Base-by-base conservation (phyloP, 1,140 invertebrate genomes). In the Drosophila watanabei region DNA sequence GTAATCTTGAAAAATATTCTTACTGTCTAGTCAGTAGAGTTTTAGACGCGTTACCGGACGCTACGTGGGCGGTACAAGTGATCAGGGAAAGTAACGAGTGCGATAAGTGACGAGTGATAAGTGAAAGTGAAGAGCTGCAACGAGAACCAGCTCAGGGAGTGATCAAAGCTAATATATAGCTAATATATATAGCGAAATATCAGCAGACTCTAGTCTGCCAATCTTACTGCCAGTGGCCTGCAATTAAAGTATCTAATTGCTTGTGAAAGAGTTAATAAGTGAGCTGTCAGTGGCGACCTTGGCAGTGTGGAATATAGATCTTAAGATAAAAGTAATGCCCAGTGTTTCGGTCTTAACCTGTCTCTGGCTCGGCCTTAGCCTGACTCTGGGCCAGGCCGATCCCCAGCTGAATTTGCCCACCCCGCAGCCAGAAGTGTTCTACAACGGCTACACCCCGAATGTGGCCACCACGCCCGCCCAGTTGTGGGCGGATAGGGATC, bases 321-420 rank as follows among this genome's bases (percentile, higher is more conserved):
- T 61, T 62, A 66, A 62, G 79, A 86, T 87, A 79, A 70, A 54
- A 51, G 37, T 49, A 70, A 73, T 75, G 86, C 52, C 72, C 41
- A 60, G 52, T 63, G 60, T 72, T 49, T 71, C 72, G 68, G 37
- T 76, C 28, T 46, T 78, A 52, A 39, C 69, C 37, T 75, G 68
- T 32, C 54, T 73, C 41, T 60, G 39, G n/a, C 49, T 80, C 4
- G 51, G 41, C 30, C 59, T 69, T 11, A 41, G 46, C 30, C 59
- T 69, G 20, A 46, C 52, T 46, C 46, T 77, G 9, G 51, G 59
- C 37, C 49, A 28, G 28, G 86, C 75, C 30, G 61, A 58, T 58
- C 94, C 94, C 1, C 95, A 95, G 73, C 83, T 95, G 41, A 94
- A 95, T 79, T 79, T 95, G 41, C 94, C 94, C 8, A 94, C 94